Evolutionary conservation across 2,888 invertebrate genomes (phyloP).

Genomic region (Thymelicus acteon): DNA sequence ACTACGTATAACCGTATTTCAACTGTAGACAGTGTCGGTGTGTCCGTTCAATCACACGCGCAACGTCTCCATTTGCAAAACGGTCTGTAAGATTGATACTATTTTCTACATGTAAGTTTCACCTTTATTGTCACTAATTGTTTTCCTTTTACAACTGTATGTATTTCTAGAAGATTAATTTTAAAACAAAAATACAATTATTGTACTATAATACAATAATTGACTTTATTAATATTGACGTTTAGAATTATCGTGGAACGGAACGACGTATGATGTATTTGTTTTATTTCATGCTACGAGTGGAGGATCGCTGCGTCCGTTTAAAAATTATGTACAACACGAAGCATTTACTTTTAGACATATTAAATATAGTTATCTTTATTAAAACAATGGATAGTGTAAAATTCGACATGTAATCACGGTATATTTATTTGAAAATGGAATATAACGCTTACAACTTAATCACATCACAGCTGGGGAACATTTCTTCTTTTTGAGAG

Average conservation of each 20-base stretch:
- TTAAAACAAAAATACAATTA: slow-evolving; percentile 73
- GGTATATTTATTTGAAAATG: slow-evolving; percentile 69
- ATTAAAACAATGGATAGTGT: slow-evolving; percentile 66
- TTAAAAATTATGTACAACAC: slow-evolving; percentile 78
- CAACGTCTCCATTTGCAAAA: slow-evolving; percentile 49
- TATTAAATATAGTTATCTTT: slow-evolving; percentile 80
- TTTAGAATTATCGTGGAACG: slow-evolving; percentile 75
- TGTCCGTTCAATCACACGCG: not conserved
- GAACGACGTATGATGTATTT: slow-evolving; percentile 63
- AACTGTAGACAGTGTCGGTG: slow-evolving; percentile 45
- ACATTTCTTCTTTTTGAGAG: slow-evolving; percentile 58
- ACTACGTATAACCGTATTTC: slow-evolving; percentile 57
- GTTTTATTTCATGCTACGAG: slow-evolving; percentile 47
- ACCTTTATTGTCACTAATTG: slow-evolving; percentile 76
- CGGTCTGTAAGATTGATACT: slow-evolving; percentile 47
- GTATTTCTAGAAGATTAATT: slow-evolving; percentile 78
- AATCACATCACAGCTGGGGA: slow-evolving; percentile 76
- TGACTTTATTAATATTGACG: slow-evolving; percentile 69
- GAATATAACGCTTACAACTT: slow-evolving; percentile 69
- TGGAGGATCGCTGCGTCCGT: slow-evolving; percentile 54
- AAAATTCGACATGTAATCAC: slow-evolving; percentile 62
- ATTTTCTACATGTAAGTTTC: slow-evolving; percentile 72
- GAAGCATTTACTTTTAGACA: slow-evolving; percentile 84
- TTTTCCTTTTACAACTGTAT: slow-evolving; percentile 75
- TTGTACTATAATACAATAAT: slow-evolving; percentile 78